These are phyloP conservation scores for Anoplopoma fimbria DNA, from an alignment of 2,113 vertebrate genomes.

Conservation along the genomic window DNA sequence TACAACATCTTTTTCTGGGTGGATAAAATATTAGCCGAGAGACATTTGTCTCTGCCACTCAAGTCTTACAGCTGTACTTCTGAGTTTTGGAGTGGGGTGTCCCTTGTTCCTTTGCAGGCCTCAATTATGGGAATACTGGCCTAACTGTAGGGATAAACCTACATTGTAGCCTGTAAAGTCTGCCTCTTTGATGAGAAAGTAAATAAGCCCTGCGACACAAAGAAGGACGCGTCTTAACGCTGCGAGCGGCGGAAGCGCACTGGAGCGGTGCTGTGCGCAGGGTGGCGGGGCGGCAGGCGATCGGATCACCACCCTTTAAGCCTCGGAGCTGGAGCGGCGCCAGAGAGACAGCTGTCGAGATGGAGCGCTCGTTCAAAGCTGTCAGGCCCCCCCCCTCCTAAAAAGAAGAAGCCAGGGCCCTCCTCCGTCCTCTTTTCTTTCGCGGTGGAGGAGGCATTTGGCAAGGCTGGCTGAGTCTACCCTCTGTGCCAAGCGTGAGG, in stretches of 20 bases:
- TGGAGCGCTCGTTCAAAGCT: constrained; percentile 93
- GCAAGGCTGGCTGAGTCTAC: constrained; percentile 67
- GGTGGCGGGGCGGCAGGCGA: constrained; percentile 86
- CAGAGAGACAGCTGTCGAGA: constrained; percentile 99
- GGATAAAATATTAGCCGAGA: constrained; percentile 8
- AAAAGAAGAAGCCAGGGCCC: constrained; percentile 83
- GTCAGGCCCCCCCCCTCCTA: constrained; percentile 91
- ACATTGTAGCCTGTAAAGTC: constrained; percentile 17
- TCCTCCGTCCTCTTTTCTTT: constrained; percentile 65
- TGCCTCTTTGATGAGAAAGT: constrained; percentile 31
- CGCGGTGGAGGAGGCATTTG: constrained; percentile 78
- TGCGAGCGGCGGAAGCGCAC: constrained; percentile 82
- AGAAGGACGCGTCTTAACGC: constrained; percentile 47
- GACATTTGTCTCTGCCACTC: background rate
- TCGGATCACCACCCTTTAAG: constrained; percentile 88
- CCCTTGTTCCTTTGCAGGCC: background rate
- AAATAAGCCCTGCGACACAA: constrained; percentile 30
- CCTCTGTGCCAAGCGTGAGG: constrained; percentile 72
- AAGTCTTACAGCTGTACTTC: constrained; percentile 2
- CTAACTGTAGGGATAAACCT: background rate
- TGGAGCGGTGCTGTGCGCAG: constrained; percentile 82
- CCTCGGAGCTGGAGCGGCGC: constrained; percentile 90
- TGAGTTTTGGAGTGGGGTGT: constrained; percentile 8
- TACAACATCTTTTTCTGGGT: background rate
- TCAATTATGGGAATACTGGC: background rate